Base-by-base conservation (phyloP, 2,888 invertebrate genomes). In the Dynastes hyllus region DNA sequence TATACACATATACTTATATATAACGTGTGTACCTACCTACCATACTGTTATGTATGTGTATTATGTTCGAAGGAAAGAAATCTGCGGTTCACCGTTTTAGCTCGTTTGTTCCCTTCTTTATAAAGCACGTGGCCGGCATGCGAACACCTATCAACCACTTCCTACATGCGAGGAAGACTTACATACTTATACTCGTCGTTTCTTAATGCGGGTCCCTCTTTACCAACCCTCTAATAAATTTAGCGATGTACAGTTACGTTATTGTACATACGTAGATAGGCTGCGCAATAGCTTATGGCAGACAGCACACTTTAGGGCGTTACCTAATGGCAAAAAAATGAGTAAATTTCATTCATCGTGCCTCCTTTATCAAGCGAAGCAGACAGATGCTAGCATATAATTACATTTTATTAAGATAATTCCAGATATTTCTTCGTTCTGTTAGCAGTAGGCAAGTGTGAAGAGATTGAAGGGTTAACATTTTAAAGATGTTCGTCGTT, bases 261-360 rank as follows among this genome's bases (percentile, higher is more conserved):
- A 58, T 75, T 75, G 45, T 27, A 75, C 61, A 22, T 22, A 69
- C 61, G 22, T 22, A 69, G 3, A 22, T 22, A 51, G 9, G 9
- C 27, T 1, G 22, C 22, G 50, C 61, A 27, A 22, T 32, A 13
- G 13, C 13, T 63, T 63, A 63, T 8, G 27, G 32, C 32, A 29
- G 32, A 32, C 22, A 51, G 50, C 73, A 75, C 73, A 75, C 73
- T 75, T 75, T 61, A 11, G 73, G 73, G 73, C 73, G 73, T 75
- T 75, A 27, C 50, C 71, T 13, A n/a, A 71, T 40, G 16, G 1
- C 37, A 63, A 63, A 63, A 63, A 63, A 37, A 37, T n/a, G 55
- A 6, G 51, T 22, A 50, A 37, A 5, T 53, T 51, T 51, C 40
- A 29, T 69, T 37, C 32, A 37, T 37, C 32, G 32, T 5, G 32